phyloP scores from a whole-genome alignment of 1,140 invertebrate species.

The Luehdorfia chinensis region DNA sequence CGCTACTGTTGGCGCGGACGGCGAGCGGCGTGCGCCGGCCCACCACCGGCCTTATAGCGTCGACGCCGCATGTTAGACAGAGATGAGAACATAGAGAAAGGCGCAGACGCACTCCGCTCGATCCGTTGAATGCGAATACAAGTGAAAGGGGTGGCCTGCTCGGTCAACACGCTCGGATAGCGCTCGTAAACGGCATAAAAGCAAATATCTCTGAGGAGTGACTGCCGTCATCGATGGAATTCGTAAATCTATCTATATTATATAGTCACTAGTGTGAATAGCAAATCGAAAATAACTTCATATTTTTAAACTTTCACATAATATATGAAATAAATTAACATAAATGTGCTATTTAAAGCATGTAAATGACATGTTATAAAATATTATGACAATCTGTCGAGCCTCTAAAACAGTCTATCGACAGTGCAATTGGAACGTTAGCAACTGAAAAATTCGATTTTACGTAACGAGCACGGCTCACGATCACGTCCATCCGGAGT shows the following conservation, averaged over 20 bases:
- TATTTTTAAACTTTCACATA: no score
- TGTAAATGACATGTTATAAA: no score
- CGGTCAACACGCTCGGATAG: slow-evolving; percentile 43
- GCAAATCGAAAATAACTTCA: no score
- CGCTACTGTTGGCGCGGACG: slow-evolving; percentile 57
- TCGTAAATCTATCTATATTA: no score
- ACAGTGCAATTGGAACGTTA: slow-evolving; percentile 1
- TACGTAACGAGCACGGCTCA: slow-evolving; percentile 17
- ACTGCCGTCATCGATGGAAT: background rate
- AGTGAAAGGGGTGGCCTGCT: slow-evolving; percentile 70
- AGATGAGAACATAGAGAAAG: slow-evolving; percentile 68
- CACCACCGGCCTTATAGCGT: slow-evolving; percentile 51
- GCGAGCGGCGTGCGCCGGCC: slow-evolving; percentile 42
- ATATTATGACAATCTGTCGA: background rate
- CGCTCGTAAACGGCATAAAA: slow-evolving; percentile 32
- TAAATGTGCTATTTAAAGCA: no score
- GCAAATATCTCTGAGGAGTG: slow-evolving; percentile 35
- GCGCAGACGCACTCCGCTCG: slow-evolving; percentile 57
- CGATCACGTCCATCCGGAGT: slow-evolving; percentile 17
- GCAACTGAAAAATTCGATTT: slow-evolving; percentile 1
- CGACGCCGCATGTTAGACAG: slow-evolving; percentile 50
- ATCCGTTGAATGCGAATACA: slow-evolving; percentile 61
- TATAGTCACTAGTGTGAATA: no score
- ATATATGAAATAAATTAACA: no score
- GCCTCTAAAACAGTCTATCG: background rate